Evolutionary conservation across 2,113 vertebrate species (phyloP), one percentile per base, ranked within the genome.

Genomic region (Atherinomorus stipes): DNA sequence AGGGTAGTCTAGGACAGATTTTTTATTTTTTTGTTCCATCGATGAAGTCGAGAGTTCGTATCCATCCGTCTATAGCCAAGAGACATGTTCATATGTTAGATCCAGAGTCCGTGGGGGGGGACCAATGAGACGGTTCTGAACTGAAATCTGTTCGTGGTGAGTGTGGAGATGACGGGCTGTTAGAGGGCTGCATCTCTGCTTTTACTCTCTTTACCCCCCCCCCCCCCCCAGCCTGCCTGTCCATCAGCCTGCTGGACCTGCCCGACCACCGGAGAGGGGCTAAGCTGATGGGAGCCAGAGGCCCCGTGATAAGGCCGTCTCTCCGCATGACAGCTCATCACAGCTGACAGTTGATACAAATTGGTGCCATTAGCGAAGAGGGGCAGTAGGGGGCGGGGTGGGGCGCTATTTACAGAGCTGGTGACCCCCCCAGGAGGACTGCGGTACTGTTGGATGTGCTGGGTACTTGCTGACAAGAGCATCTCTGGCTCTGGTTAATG

Each of bases 331-430:
- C 80, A 89, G 89, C 84, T 87, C 86, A 90, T 90, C 88, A 72
- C 80, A 87, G 82, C 86, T 92, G 89, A 93, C 87, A 92, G 82
- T 84, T 85, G 89, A 91, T 91, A 92, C 90, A 93, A 92, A 93
- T 90, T 90, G 89, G 64, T 92, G 80, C 87, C 88, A 90, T 92
- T 93, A 90, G 87, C 21, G 9, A 66, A 42, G 63, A 62, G 61
- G 64, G 71, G 50, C 62, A 65, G 72, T 40, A 22, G 52, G 49
- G 52, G 63, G 66, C 56, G 70, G 71, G 73, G 44, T 9, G 54
- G 72, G 69, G 75, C 61, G 26, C 12, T 90, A 91, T 93, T 93
- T 91, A 91, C 92, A 90, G 89, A 86, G 79, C 7, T 37, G 78
- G 73, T 79, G 45, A 74, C 47, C 73, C 71, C 68, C 74, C 68